These are phyloP conservation scores for Atherinosoma microstoma DNA, from an alignment of 2,797 vertebrate species.

Conservation along the genomic window DNA sequence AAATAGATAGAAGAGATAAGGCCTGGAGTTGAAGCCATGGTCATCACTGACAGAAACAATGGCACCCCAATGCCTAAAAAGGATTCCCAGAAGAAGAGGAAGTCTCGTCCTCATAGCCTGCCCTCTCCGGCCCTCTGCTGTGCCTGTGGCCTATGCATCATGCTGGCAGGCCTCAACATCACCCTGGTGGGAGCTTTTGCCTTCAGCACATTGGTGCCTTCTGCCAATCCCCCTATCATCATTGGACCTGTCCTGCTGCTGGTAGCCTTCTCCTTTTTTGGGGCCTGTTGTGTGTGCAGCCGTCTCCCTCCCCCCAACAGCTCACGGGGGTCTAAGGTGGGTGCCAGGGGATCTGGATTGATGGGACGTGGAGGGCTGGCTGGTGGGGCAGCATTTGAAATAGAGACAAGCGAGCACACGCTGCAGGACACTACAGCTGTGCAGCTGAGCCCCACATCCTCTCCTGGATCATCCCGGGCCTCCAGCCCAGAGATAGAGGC, in stretches of 20 bases:
- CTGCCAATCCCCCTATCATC: slow-evolving; percentile 92
- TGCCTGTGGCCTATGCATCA: slow-evolving; percentile 95
- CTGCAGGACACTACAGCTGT: slow-evolving; percentile 95
- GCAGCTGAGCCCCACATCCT: slow-evolving; percentile 79
- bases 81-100: slow-evolving; percentile 77
- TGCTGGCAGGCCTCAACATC: slow-evolving; percentile 97
- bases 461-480: slow-evolving; percentile 70
- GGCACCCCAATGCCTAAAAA: slow-evolving; percentile 79
- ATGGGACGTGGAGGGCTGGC: slow-evolving; percentile 82
- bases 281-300: slow-evolving; percentile 93
- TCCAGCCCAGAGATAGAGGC: slow-evolving; percentile 73
- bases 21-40: slow-evolving; percentile 69
- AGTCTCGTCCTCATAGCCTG: slow-evolving; percentile 84
- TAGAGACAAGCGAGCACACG: slow-evolving; percentile 96
- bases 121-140: slow-evolving; percentile 95
- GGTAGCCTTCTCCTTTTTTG: slow-evolving; percentile 92
- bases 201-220: slow-evolving; percentile 90
- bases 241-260: slow-evolving; percentile 91
- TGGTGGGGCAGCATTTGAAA: slow-evolving; percentile 87
- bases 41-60: slow-evolving; percentile 82
- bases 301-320: slow-evolving; percentile 84
- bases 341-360: slow-evolving; percentile 81
- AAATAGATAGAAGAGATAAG: slow-evolving; percentile 21
- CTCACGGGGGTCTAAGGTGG: slow-evolving; percentile 78
- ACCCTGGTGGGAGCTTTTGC: slow-evolving; percentile 95